These are phyloP conservation scores for Paramormyrops hopkinsi DNA, from an alignment of 2,797 vertebrate species.

Conservation along the genomic window DNA sequence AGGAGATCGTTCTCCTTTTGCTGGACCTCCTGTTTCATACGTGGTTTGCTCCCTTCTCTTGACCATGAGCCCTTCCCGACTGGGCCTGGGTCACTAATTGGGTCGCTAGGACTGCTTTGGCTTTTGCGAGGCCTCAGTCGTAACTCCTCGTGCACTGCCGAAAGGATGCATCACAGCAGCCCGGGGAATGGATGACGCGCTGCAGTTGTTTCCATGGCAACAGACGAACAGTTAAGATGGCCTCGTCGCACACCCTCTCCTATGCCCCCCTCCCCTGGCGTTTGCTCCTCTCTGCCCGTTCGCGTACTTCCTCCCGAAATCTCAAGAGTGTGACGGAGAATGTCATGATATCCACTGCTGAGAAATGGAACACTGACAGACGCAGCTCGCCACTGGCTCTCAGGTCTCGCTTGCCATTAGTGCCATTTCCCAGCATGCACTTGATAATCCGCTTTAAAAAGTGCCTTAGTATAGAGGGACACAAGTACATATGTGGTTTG, in stretches of 20 bases:
- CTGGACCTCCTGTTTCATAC: neutral
- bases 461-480: neutral
- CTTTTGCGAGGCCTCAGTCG: neutral
- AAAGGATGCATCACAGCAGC: constrained; percentile 14
- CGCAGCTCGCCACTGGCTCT: neutral
- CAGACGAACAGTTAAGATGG: constrained; percentile 35
- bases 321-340: neutral
- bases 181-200: constrained; percentile 34
- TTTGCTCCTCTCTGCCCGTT: constrained; percentile 31
- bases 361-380: neutral
- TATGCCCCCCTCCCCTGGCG: neutral
- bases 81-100: neutral
- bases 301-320: constrained; percentile 30
- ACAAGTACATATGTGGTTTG: neutral
- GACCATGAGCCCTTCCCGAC: neutral
- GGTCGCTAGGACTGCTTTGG: neutral
- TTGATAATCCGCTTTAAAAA: neutral
- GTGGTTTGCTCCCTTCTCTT: neutral
- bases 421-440: neutral
- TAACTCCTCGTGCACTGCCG: constrained; percentile 29
- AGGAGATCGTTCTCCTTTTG: neutral
- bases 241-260: constrained; percentile 44
- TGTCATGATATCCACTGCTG: neutral
- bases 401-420: neutral
- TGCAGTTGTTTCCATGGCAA: constrained; percentile 54